Base-by-base conservation (phyloP, 2,888 invertebrate genomes). In the Diadromus collaris region DNA sequence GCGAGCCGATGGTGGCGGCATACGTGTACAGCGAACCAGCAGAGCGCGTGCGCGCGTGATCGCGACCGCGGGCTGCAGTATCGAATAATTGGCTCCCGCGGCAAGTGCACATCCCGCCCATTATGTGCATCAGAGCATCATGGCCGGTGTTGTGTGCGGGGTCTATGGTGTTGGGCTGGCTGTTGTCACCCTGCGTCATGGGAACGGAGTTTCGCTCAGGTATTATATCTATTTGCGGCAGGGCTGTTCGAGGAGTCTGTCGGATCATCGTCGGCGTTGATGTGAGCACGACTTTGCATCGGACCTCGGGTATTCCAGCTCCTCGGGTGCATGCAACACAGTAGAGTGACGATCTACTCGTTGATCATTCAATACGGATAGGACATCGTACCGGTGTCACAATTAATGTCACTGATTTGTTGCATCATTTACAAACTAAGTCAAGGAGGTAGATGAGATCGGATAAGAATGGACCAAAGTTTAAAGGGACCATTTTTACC, bases 31-130 rank as follows among this genome's bases (percentile, higher is more conserved):
- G 64, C 64, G 76, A 79, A 73, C 76, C 79, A 76, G 75, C 68
- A 71, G 74, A 71, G 71, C 75, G 76, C 76, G 78, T 70, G 79
- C 68, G 64, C 63, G 44, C 29, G 4, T n/a, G n/a, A n/a, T 41
- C 76, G 69, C 70, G 75, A 70, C 72, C 72, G 71, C 79, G 79
- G 58, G 48, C 75, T 75, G 67, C 75, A 79, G 76, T 88, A 90
- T 90, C 90, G 90, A 90, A 90, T 90, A 90, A 90, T 90, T 90
- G 90, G 90, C 90, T 90, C 90, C 89, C 86, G 90, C 89, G 90
- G 90, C 90, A 90, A 90, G 89, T 90, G 90, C 89, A 85, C 89
- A 89, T 89, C 89, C 89, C 89, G 88, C 87, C 89, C 89, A 90
- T 90, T 90, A 90, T 88, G 89, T 88, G 90, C 89, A 89, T 89